These are phyloP conservation scores for Phyllostomus discolor DNA, from an alignment of 2,113 vertebrate species.

Conservation along the genomic window DNA sequence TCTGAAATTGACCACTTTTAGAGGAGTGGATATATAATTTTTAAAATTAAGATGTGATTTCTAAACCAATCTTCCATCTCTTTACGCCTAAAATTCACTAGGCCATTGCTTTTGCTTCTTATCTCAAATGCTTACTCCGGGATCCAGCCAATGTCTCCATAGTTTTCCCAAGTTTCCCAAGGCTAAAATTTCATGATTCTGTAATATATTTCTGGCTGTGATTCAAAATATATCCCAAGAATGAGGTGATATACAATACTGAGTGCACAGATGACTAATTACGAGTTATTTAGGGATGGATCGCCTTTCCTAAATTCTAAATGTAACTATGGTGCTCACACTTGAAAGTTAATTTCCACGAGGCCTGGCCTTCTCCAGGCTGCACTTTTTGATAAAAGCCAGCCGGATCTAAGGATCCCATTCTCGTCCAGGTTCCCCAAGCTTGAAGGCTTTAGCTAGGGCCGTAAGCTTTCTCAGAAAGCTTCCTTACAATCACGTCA, in stretches of 20 bases:
- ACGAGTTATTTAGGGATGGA: not conserved
- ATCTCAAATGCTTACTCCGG: not conserved
- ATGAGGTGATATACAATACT: not conserved
- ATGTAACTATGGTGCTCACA: not conserved
- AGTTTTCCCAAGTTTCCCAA: not conserved
- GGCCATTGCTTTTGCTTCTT: constrained; percentile 32
- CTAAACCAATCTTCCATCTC: not conserved
- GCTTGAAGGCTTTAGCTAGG: not conserved
- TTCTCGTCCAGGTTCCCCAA: not conserved
- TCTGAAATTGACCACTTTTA: not conserved
- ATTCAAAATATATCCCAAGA: not conserved
- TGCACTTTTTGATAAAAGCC: not conserved
- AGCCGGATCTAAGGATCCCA: not conserved
- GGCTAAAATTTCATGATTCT: not conserved
- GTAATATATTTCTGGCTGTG: not conserved
- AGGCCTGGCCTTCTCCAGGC: not conserved
- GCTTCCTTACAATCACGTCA: not conserved
- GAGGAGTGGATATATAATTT: not conserved
- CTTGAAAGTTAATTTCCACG: constrained; percentile 9
- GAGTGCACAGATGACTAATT: not conserved
- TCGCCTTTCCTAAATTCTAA: not conserved
- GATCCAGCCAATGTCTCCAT: constrained; percentile 14
- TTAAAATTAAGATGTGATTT: not conserved
- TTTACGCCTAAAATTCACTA: not conserved
- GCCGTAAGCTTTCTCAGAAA: not conserved